A percentile compares a stretch with the other conserved stretches of the same genome.
phyloP scores from a whole-genome alignment of 2,797 vertebrate genomes.

The Crenichthys baileyi region DNA sequence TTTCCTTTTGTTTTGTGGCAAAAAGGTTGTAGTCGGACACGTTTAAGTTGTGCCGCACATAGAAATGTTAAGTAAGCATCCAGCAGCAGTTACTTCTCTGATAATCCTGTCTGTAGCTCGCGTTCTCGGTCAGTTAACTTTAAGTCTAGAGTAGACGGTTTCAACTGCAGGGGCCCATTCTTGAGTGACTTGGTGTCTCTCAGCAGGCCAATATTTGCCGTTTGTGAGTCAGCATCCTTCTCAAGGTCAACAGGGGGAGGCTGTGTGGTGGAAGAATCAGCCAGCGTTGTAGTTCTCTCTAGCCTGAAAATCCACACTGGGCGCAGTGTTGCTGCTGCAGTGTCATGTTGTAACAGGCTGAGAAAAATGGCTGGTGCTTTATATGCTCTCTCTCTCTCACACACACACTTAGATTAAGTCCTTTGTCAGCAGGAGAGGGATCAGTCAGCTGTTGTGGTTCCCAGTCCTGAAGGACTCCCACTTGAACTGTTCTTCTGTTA shows the following conservation, averaged over 20 bases:
- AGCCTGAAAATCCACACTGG: conserved; percentile 39
- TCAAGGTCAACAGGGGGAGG: conserved; percentile 72
- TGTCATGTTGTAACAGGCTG: conserved; percentile 62
- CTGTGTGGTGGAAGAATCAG: conserved; percentile 48
- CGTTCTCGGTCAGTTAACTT: conserved; percentile 3
- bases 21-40: neutral
- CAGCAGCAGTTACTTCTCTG: neutral
- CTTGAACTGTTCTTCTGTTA: conserved; percentile 23
- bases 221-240: conserved; percentile 75
- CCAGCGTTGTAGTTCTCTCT: conserved; percentile 40
- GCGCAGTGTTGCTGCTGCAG: conserved; percentile 26
- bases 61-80: neutral
- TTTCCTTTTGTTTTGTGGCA: neutral
- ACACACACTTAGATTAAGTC: conserved; percentile 51
- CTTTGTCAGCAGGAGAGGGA: conserved; percentile 55
- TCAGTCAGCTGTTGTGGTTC: conserved; percentile 53
- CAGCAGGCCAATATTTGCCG: conserved; percentile 60
- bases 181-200: conserved; percentile 48
- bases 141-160: conserved; percentile 29
- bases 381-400: conserved; percentile 24
- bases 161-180: conserved; percentile 42
- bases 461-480: conserved; percentile 14
- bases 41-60: neutral
- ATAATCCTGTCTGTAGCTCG: neutral
- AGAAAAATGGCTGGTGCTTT: conserved; percentile 55